Evolutionary conservation across 1,140 invertebrate species (phyloP).

Genomic region (Aradophagus sp.): DNA sequence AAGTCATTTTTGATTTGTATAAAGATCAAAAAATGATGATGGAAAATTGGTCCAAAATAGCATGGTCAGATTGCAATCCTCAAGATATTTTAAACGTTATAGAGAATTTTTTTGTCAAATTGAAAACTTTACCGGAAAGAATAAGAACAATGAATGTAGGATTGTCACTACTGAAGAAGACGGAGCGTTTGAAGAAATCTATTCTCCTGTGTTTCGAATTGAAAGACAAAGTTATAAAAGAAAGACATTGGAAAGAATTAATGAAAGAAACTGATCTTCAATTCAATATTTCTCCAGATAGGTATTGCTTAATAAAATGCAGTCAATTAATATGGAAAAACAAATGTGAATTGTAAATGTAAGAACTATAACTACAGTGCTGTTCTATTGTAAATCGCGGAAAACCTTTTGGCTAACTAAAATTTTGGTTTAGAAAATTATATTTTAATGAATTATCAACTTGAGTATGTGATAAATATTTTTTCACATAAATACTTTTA

Average conservation of each 20-base stretch:
- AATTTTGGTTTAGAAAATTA: too few relatives aligned
- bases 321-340: too few relatives aligned
- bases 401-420: too few relatives aligned
- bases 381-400: too few relatives aligned
- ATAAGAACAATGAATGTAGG: slow-evolving; percentile 78
- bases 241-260: slow-evolving; percentile 90
- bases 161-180: slow-evolving; percentile 81
- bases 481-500: too few relatives aligned
- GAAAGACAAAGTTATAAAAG: slow-evolving; percentile 90
- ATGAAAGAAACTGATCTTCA: slow-evolving; percentile 88
- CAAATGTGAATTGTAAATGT: too few relatives aligned
- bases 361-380: too few relatives aligned
- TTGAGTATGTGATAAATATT: too few relatives aligned
- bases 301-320: too few relatives aligned
- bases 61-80: slow-evolving; percentile 90
- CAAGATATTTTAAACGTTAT: slow-evolving; percentile 89
- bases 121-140: slow-evolving; percentile 78
- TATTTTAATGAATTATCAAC: too few relatives aligned
- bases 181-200: slow-evolving; percentile 91
- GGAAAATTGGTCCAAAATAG: slow-evolving; percentile 86
- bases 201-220: slow-evolving; percentile 91
- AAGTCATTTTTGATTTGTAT: slow-evolving; percentile 86
- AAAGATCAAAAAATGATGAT: slow-evolving; percentile 83
- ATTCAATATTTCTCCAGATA: slow-evolving; percentile 90
- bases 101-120: slow-evolving; percentile 86